Evolutionary conservation across 2,113 vertebrate genomes (phyloP), one percentile per base, ranked within the genome.

Genomic region (Syngnathoides biaculeatus): DNA sequence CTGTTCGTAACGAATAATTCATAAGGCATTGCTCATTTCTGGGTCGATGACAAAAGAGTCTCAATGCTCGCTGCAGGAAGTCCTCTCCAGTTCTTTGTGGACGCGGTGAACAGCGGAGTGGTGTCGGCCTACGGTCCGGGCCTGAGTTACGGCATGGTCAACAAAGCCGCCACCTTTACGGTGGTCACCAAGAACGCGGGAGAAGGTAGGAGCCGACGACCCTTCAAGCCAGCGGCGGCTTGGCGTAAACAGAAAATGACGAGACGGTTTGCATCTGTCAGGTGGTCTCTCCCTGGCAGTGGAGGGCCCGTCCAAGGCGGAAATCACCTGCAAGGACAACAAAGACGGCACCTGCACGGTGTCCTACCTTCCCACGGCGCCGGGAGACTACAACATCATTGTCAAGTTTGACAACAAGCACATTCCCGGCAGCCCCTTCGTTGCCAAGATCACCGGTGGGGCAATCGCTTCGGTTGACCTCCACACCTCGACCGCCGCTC

Each of bases 301-400:
- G 11, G 97, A 98, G 77, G 97, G 97, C 11, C 97, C 96, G 0
- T 98, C 97, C 45, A 99, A 99, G 88, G 97, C 97, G 0, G 96
- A 97, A 88, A 98, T 99, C 91, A 97, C 94, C 56, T 99, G 97
- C 73, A 97, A 98, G 78, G 97, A 98, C 80, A 99, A 98, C 87
- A 98, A 98, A 80, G 95, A 98, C 0, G 96, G 97, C 15, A 99
- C 97, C 1, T 99, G 97, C 86, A 95, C 94, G 0, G 97, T 98
- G 80, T 99, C 97, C 81, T 99, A 99, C 87, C 83, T 99, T 67
- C 96, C 97, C 70, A 96, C 96, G 0, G 93, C 95, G 0, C 95
- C 96, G 0, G 96, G 97, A 0, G 96, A 98, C 86, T 99, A 99
- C 85, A 99, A 89, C 90, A 92, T 99, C 83, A 98, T 98, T 0